Base-by-base conservation (phyloP, 2,888 invertebrate genomes). In the Tupiocoris notatus region DNA sequence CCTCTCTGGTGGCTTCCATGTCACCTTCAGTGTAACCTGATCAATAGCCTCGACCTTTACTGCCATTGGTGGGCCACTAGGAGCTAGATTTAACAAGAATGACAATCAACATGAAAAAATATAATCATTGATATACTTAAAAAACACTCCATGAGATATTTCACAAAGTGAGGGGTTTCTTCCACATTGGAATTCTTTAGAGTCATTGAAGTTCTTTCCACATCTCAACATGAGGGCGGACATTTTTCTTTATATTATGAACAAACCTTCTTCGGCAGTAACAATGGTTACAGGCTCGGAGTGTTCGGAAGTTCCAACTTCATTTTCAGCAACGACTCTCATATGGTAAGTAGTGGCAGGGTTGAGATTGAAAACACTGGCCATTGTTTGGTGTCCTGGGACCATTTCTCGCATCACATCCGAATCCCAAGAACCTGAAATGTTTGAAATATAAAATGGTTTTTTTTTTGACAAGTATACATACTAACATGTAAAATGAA, bases 301-400 rank as follows among this genome's bases (percentile, higher is more conserved):
- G 1, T 95, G 93, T 80, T 93, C 92, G 25, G 96, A 96, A n/a
- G 90, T 89, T 73, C 97, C 96, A 79, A 96, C 91, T 84, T 94
- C 94, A 82, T 97, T 97, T 85, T 96, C 94, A 77, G 96, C 96
- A 1, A 95, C 92, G 82, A 97, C 94, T 80, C 95, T 88, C 81
- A 96, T 90, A 83, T 96, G 95, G 83, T 97, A 97, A 0, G 94
- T 94, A 1, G 96, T 96, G 39, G 95, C 94, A 23, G 96, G 96
- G 81, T 92, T 88, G 7, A 96, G 86, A 83, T 93, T 94, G 83
- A 92, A 93, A 9, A 95, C 94, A 79, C 94, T 93, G 59, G 94
- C 95, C 85, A 94, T 92, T 25, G 92, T 93, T 79, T 94, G 92
- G 81, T 93, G 91, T 78, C 94, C 94, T n/a, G 94, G 94, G 12